phyloP scores from a whole-genome alignment of 2,888 invertebrate genomes.

The Pammene aurita region DNA sequence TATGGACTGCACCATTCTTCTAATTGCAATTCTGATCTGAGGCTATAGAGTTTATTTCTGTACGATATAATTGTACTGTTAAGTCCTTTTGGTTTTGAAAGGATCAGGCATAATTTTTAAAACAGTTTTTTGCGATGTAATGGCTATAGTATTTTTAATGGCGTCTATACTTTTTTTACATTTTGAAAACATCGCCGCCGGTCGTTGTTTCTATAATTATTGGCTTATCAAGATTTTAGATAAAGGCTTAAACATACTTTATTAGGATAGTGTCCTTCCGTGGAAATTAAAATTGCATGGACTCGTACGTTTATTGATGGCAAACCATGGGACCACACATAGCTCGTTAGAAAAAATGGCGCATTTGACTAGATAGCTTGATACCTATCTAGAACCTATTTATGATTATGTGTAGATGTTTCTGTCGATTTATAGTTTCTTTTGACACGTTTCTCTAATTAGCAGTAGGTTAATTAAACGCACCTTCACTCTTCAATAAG shows the following conservation, averaged over 20 bases:
- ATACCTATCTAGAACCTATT: slow-evolving; percentile 6
- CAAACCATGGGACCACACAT: slow-evolving; percentile 22
- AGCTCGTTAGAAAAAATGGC: slow-evolving; percentile 21
- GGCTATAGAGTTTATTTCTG: slow-evolving; percentile 38
- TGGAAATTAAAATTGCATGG: slow-evolving; percentile 53
- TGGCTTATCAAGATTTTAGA: slow-evolving; percentile 76
- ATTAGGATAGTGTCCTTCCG: slow-evolving; percentile 70
- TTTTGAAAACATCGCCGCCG: slow-evolving; percentile 68
- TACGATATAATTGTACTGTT: slow-evolving; percentile 42
- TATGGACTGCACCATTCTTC: slow-evolving; percentile 47
- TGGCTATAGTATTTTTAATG: slow-evolving; percentile 69
- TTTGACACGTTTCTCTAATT: slow-evolving; percentile 7
- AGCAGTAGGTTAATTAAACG: not conserved
- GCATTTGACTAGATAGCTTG: slow-evolving; percentile 12
- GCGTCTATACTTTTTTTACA: slow-evolving; percentile 61
- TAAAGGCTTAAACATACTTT: slow-evolving; percentile 67
- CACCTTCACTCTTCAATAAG: not conserved
- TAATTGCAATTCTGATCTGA: slow-evolving; percentile 44
- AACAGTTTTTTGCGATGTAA: slow-evolving; percentile 69
- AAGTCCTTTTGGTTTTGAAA: slow-evolving; percentile 45
- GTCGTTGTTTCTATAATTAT: slow-evolving; percentile 74
- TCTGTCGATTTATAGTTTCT: slow-evolving; percentile 24
- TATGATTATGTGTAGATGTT: slow-evolving; percentile 24
- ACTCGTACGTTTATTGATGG: slow-evolving; percentile 27
- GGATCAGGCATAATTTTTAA: slow-evolving; percentile 70